A percentile compares a stretch with the other conserved stretches of the same genome.
Conservation (phyloP, 2,797 vertebrate genomes). For the Silurus lanzhouensis region DNA sequence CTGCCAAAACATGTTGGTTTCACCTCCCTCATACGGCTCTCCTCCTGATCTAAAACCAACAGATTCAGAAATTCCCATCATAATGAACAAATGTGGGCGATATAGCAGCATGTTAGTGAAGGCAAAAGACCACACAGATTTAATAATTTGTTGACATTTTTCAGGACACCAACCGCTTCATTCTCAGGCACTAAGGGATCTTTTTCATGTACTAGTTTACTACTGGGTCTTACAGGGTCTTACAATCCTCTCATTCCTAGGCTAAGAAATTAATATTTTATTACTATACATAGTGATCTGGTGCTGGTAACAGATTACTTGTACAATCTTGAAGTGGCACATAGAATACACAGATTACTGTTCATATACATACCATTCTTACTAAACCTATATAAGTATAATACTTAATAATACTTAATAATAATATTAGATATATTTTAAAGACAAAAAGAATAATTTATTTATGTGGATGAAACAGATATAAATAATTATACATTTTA, state of each 20-base stretch:
- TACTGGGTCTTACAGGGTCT: neutral
- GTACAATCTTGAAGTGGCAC: too few species aligned
- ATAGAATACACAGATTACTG: too few species aligned
- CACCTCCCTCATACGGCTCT: slow-evolving; percentile 50
- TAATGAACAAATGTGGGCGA: slow-evolving; percentile 36
- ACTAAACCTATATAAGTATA: too few species aligned
- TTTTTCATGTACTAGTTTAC: too few species aligned
- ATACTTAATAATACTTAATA: too few species aligned
- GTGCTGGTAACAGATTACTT: too few species aligned
- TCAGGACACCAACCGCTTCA: neutral
- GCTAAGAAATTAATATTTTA: neutral
- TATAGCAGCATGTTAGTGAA: slow-evolving; percentile 1
- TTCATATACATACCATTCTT: too few species aligned
- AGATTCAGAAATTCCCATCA: slow-evolving; percentile 48
- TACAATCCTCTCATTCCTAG: neutral
- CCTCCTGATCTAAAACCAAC: slow-evolving; percentile 55
- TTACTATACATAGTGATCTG: neutral
- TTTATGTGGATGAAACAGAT: too few species aligned
- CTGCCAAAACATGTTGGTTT: slow-evolving; percentile 31
- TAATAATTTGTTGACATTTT: neutral
- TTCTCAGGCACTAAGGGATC: neutral
- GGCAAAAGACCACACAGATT: slow-evolving; percentile 14
- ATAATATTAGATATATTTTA: too few species aligned
- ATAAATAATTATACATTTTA: too few species aligned
- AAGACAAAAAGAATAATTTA: too few species aligned